Base-by-base conservation (phyloP, 2,113 vertebrate genomes). In the Onychostoma macrolepis region DNA sequence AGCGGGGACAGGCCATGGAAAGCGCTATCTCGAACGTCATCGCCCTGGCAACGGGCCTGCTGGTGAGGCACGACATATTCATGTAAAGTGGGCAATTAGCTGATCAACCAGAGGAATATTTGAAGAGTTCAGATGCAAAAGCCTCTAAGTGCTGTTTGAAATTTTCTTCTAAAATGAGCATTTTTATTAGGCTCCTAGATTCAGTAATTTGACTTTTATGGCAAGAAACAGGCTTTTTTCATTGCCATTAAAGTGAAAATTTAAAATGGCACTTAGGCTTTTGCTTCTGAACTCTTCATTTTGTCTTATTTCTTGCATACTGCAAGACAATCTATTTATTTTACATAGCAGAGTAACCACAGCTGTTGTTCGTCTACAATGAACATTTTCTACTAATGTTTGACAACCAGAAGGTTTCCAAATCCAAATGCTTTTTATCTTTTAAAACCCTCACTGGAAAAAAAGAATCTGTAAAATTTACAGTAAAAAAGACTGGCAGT, bases 1-100 rank as follows among this genome's bases (percentile, higher is more conserved):
- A 96, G 6, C 94, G 96, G 0, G 89, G 92, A 1, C 76, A 93
- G 15, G 93, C 95, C 5, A 80, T 96, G 93, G 96, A 96, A 80
- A 97, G 97, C 36, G 90, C 95, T 3, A 36, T 96, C 69, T 91
- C 96, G 89, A 97, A 97, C 41, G 88, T 96, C 5, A 71, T 96
- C 30, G 94, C 96, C 0, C 92, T 95, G 80, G 87, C 92, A 1
- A 93, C 96, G 0, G 96, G 97, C 0, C 93, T 99, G 2, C 67
- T 96, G 96, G 98, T 99, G 94, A 86, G 94, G 53, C 41, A 77
- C 45, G 17, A 56, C 45, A 63, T 10, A 1, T 19, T 50, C 28
- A 71, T 50, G n/a, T 19, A 50, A 77, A 75, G 11, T 7, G 4
- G 71, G 21, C 72, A 75, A 45, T 26, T 45, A 45, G 26, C 26